These are phyloP conservation scores for Drosophila trapezifrons DNA, from an alignment of 1,140 invertebrate species.

Conservation along the genomic window DNA sequence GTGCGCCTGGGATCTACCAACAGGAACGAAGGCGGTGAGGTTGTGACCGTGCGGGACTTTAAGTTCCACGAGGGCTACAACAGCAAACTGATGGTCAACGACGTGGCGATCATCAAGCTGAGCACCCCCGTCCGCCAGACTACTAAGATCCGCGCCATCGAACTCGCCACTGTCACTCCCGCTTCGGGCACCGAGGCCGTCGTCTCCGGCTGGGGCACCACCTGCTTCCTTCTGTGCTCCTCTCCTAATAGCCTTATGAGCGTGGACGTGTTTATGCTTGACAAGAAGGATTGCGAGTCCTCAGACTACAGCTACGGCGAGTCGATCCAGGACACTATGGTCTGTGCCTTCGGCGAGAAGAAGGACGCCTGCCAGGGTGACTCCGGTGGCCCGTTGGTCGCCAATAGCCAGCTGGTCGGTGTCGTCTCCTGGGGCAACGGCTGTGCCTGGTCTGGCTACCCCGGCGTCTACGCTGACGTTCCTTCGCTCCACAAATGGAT, in stretches of 20 bases:
- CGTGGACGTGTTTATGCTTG: slow-evolving; percentile 49
- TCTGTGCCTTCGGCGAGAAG: slow-evolving; percentile 85
- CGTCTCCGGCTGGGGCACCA: slow-evolving; percentile 74
- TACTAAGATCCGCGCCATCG: slow-evolving; percentile 35
- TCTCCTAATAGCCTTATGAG: slow-evolving; percentile 32
- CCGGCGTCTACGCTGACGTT: slow-evolving; percentile 89
- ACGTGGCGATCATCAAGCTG: slow-evolving; percentile 85
- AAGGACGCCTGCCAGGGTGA: slow-evolving; percentile 86
- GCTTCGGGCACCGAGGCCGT: slow-evolving; percentile 58
- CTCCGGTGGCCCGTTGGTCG: slow-evolving; percentile 84
- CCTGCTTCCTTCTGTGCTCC: slow-evolving; percentile 55
- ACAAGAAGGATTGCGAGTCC: slow-evolving; percentile 32
- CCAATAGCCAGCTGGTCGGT: slow-evolving; percentile 84
- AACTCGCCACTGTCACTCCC: slow-evolving; percentile 48
- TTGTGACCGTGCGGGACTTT: slow-evolving; percentile 53
- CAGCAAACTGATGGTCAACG: slow-evolving; percentile 77
- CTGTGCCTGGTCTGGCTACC: slow-evolving; percentile 86
- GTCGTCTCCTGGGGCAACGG: slow-evolving; percentile 89
- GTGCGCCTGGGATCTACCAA: slow-evolving; percentile 66
- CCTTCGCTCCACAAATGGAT: slow-evolving; percentile 84
- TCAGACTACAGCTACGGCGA: slow-evolving; percentile 54
- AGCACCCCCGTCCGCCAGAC: slow-evolving; percentile 55
- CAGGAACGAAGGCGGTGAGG: slow-evolving; percentile 55
- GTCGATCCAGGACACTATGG: slow-evolving; percentile 85
- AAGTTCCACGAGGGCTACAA: slow-evolving; percentile 71